These are phyloP conservation scores for Alethe castanea DNA, from an alignment of 2,113 vertebrate genomes.

Conservation along the genomic window DNA sequence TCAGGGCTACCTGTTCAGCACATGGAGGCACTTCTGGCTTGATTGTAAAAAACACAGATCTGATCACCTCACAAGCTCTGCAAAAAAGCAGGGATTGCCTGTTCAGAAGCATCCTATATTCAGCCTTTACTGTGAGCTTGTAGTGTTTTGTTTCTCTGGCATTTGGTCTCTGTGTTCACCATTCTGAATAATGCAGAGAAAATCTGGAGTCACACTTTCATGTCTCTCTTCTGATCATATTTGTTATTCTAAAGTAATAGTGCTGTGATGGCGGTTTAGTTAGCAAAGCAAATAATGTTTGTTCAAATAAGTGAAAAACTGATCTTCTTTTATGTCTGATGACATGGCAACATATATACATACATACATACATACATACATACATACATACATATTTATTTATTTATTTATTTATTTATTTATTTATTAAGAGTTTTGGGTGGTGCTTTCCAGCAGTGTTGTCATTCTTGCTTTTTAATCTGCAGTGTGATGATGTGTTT, in stretches of 20 bases:
- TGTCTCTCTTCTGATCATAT: not conserved
- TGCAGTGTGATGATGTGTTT: not conserved
- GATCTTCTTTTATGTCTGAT: not conserved
- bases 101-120: not conserved
- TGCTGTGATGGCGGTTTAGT: not conserved
- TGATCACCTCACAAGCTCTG: not conserved
- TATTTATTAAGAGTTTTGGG: not conserved
- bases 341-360: not conserved
- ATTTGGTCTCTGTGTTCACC: not conserved
- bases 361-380: too few relatives aligned
- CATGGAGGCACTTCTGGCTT: not conserved
- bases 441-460: not conserved
- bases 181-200: not conserved
- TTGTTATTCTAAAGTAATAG: slow-evolving; percentile 17
- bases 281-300: not conserved
- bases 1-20: not conserved
- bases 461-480: not conserved
- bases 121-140: not conserved
- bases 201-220: not conserved
- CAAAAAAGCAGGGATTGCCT: not conserved
- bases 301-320: not conserved
- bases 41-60: not conserved
- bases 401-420: too few relatives aligned
- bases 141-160: not conserved
- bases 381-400: too few relatives aligned